Evolutionary conservation across 92 coral and sea anemone genomes (phyloP).

Genomic region (Phymanthus crucifer): DNA sequence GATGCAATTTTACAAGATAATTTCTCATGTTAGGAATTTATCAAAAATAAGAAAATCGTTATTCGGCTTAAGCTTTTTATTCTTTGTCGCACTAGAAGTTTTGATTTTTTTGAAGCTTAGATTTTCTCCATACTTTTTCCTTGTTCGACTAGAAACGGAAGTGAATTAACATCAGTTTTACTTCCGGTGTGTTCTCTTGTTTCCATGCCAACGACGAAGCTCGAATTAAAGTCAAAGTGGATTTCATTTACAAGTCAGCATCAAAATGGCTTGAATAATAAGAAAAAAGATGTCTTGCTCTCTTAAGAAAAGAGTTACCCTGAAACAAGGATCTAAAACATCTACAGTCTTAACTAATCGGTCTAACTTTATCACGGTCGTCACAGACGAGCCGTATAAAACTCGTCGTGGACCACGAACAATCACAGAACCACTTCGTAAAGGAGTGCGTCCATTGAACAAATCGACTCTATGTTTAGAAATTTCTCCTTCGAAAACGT

Average conservation of each 20-base stretch:
- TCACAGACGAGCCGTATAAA: conserved; percentile 80
- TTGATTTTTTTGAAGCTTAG: neutral
- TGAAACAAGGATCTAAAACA: conserved; percentile 86
- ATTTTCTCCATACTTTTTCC: neutral
- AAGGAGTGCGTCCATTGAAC: conserved; percentile 87
- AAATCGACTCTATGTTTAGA: conserved; percentile 70
- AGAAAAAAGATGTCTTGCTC: conserved; percentile 53
- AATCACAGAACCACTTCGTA: conserved; percentile 52
- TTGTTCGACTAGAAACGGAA: neutral
- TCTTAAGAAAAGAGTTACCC: conserved; percentile 50
- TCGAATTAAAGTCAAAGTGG: neutral
- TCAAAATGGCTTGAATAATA: conserved; percentile 28
- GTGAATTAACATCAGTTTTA: neutral
- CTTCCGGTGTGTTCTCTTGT: conserved; percentile 18
- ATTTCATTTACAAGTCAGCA: neutral
- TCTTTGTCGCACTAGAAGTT: neutral
- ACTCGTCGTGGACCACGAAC: conserved; percentile 59
- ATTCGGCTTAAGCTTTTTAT: too few species aligned
- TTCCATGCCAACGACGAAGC: conserved; percentile 33
- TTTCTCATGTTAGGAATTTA: too few species aligned
- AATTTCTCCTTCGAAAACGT: conserved; percentile 48
- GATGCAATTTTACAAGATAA: too few species aligned
- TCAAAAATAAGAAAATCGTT: too few species aligned
- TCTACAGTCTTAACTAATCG: conserved; percentile 86
- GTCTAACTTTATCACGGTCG: conserved; percentile 86